Evolutionary conservation across 2,888 invertebrate genomes (phyloP), one percentile per base, ranked within the genome.

Genomic region (Teinopalpus imperialis): DNA sequence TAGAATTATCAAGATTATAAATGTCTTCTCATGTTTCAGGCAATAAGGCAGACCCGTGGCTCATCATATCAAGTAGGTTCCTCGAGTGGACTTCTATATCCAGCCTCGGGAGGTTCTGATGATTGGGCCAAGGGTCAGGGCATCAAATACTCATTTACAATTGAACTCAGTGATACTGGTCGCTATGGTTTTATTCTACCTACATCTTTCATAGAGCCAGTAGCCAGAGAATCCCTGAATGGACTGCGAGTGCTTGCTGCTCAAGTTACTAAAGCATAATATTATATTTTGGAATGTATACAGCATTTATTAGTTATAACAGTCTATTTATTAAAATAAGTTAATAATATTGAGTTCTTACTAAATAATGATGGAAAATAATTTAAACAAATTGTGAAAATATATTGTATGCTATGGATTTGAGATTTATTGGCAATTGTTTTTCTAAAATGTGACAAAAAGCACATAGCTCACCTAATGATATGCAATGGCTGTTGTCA

Each of bases 91-190:
- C 91, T 94, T 0, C 82, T 96, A 1, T 96, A 96, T 71, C 93
- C 96, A 0, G 95, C 95, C 1, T 83, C 94, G 18, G 96, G 96
- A 1, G 95, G 95, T 7, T 94, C 95, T 0, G 95, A 96, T 62
- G 97, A 98, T 74, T 98, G 97, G 96, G 97, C 97, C 3, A 97
- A 97, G 76, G 95, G 95, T 0, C 87, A 91, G 26, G 92, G 93
- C 4, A 93, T 98, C 52, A 97, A 96, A 71, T 98, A 97, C 71
- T 82, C 97, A 1, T 98, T 95, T 80, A 97, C 97, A 0, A 90
- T 98, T 44, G 98, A 98, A 85, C 90, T 98, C 41, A 91, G 96
- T 40, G 98, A 97, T 74, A 93, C 91, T 0, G 97, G 97, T 0
- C 90, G 91, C 43, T 92, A 93, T 68, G 98, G 97, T 1, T 98